A percentile compares a stretch with the other conserved stretches of the same genome.
phyloP scores from a whole-genome alignment of 2,113 vertebrate species.

The Gulo gulo region DNA sequence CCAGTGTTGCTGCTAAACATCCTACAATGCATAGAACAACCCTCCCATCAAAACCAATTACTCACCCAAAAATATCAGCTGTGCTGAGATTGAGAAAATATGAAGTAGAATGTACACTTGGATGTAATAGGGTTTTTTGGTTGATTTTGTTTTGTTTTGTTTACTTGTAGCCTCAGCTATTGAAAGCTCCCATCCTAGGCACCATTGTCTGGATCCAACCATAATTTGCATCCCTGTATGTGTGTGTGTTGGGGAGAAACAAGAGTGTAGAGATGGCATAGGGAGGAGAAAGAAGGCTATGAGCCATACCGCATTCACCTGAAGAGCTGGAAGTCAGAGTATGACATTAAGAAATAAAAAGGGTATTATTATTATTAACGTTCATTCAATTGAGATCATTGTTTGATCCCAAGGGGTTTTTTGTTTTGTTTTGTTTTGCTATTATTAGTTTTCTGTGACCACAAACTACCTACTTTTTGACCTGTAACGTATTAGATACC shows the following conservation, averaged over 20 bases:
- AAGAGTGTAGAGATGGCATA: not conserved
- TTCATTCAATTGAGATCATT: not conserved
- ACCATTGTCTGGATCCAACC: not conserved
- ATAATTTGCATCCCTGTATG: not conserved
- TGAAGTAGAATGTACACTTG: not conserved
- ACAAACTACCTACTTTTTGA: not conserved
- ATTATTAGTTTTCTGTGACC: not conserved
- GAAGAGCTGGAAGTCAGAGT: not conserved
- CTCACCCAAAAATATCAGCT: not conserved
- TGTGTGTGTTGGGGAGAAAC: not conserved
- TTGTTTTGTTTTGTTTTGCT: not conserved
- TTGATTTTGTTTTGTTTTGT: not conserved
- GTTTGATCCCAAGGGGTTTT: not conserved
- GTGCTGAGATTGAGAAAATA: not conserved
- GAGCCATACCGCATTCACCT: not conserved
- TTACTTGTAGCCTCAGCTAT: not conserved
- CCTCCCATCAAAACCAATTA: not conserved
- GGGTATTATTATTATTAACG: not conserved
- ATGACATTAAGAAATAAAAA: not conserved
- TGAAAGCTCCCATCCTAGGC: not conserved
- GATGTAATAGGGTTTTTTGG: not conserved
- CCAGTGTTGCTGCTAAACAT: not conserved
- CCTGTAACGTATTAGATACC: not conserved
- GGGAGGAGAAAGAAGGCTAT: not conserved
- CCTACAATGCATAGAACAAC: not conserved